Evolutionary conservation across 1,140 invertebrate species (phyloP).

Genomic region (Camponotus vicinus): DNA sequence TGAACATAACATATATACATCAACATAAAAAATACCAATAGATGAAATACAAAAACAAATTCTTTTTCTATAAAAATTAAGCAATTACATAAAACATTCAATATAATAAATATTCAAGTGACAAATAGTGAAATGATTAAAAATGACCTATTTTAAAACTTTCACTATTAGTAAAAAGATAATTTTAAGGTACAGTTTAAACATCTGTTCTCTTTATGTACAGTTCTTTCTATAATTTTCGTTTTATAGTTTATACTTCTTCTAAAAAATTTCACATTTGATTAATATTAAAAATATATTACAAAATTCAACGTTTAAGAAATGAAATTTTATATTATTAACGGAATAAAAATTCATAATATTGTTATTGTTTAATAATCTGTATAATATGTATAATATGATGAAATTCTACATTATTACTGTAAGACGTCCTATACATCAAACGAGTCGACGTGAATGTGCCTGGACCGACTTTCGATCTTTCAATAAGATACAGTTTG

Average conservation of each 20-base stretch:
- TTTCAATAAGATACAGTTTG: conserved; percentile 39
- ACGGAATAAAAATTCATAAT: not conserved
- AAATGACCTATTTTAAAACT: too few species aligned
- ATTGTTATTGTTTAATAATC: not conserved
- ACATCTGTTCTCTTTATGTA: too few species aligned
- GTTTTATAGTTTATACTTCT: not conserved
- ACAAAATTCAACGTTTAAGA: not conserved
- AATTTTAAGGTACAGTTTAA: too few species aligned
- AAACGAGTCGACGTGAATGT: conserved; percentile 19
- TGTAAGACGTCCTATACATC: conserved; percentile 9
- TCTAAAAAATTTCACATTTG: not conserved
- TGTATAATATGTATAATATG: too few species aligned
- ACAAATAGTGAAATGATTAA: too few species aligned
- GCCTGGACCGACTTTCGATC: conserved; percentile 50
- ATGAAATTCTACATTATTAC: not conserved
- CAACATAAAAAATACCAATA: not conserved
- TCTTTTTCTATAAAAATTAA: too few species aligned
- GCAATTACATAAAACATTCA: too few species aligned
- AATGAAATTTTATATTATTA: not conserved
- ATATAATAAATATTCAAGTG: too few species aligned
- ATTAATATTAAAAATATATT: not conserved
- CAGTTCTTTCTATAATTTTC: too few species aligned
- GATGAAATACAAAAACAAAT: too few species aligned
- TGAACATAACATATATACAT: not conserved
- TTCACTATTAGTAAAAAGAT: too few species aligned